Evolutionary conservation across 2,797 vertebrate species (phyloP), one percentile per base, ranked within the genome.

Genomic region (Rousettus madagascariensis): DNA sequence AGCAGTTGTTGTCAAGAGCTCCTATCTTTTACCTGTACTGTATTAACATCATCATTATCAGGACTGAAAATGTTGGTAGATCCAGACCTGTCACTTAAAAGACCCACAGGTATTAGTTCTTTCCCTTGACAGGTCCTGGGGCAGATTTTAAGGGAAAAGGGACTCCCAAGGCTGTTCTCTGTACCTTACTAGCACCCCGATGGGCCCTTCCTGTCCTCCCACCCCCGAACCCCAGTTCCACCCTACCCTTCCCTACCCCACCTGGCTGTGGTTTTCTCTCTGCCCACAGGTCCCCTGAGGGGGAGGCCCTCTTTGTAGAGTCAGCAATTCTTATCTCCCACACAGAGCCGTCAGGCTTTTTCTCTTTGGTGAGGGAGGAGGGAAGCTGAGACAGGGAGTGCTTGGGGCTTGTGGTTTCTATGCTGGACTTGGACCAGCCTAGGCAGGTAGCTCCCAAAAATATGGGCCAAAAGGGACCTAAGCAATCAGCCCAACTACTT

Each of bases 321-420:
- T 97, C 96, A 96, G 97, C 97, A 97, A 71, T 95, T 94, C 95
- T 97, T 96, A 97, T 97, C 97, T 96, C 94, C 49, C 90, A 86
- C 90, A 93, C 92, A 2, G 80, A 93, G 93, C 95, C 93, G 66
- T 87, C 63, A 86, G 77, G 90, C 77, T 90, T 94, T 97, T 95
- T 96, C 94, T 93, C 93, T 72, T 63, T 36, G 55, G 55, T 51
- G 80, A 96, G 90, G 80, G 96, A 95, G 93, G 87, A 89, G 84
- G 53, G 75, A 38, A 38, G 72, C 72, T 86, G 59, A 38, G 41
- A 63, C 16, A 49, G 33, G 43, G 61, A 63, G 89, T 83, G 49
- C 80, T 74, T 93, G 46, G 72, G 65, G 84, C 78, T 16, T 26
- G 19, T 20, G 41, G 72, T 82, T 92, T 93, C 72, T 86, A 0